phyloP scores from a whole-genome alignment of 2,888 invertebrate species.

The Alloscopus bannaensis region DNA sequence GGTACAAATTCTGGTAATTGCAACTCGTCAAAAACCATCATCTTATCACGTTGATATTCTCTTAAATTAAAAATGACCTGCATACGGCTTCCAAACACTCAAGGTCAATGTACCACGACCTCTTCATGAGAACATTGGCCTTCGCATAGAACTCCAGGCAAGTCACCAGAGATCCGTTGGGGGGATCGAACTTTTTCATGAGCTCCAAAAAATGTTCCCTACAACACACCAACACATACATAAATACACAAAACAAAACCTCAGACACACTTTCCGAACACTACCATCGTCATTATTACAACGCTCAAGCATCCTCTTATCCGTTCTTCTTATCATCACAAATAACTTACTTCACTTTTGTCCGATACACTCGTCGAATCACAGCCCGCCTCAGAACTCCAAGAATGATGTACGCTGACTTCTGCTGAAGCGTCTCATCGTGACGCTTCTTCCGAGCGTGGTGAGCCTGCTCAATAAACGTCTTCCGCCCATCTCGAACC shows the following conservation, averaged over 20 bases:
- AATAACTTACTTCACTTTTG: slow-evolving; percentile 85
- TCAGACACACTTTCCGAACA: background rate
- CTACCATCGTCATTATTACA: background rate
- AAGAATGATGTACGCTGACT: slow-evolving; percentile 85
- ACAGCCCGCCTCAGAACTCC: slow-evolving; percentile 86
- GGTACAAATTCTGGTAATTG: slow-evolving; percentile 1
- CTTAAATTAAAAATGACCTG: slow-evolving; percentile 78
- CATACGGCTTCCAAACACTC: slow-evolving; percentile 87
- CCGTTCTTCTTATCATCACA: background rate
- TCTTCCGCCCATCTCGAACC: slow-evolving; percentile 78
- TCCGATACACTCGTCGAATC: slow-evolving; percentile 81
- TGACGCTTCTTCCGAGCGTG: slow-evolving; percentile 93
- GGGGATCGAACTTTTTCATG: slow-evolving; percentile 79
- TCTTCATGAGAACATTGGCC: slow-evolving; percentile 79
- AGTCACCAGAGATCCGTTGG: slow-evolving; percentile 73
- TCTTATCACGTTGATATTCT: background rate
- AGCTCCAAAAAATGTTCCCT: slow-evolving; percentile 85
- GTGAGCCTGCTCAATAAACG: slow-evolving; percentile 92
- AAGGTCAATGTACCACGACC: slow-evolving; percentile 78
- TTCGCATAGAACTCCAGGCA: slow-evolving; percentile 52
- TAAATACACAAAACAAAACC: slow-evolving; percentile 12
- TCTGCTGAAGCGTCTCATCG: slow-evolving; percentile 86
- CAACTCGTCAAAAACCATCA: background rate
- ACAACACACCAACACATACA: slow-evolving; percentile 20
- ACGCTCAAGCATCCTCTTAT: too few species aligned